Conservation (phyloP, 2,888 invertebrate genomes). For the Eupeodes luniger region DNA sequence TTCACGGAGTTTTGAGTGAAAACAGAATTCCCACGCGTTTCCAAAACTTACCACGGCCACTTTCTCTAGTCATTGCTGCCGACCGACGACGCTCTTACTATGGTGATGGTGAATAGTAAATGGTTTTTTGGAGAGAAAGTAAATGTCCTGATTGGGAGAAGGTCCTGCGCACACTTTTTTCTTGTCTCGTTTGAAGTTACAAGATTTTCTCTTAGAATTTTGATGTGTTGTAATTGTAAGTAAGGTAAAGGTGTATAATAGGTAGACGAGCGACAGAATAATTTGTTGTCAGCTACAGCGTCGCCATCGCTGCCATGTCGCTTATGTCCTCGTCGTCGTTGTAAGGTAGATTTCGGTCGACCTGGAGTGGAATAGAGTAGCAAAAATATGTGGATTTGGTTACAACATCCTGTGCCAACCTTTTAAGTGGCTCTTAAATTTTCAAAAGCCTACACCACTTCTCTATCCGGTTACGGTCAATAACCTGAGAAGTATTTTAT, state of each 20-base stretch:
- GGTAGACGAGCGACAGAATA: neutral
- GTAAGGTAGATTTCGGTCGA: neutral
- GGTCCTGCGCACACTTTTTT: neutral
- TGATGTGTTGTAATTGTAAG: too few relatives aligned
- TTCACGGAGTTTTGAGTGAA: conserved; percentile 29
- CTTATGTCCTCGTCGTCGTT: neutral
- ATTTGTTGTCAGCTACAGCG: neutral
- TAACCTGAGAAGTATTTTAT: conserved; percentile 41
- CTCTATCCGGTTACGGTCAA: conserved; percentile 34
- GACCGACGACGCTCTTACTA: neutral
- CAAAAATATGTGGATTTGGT: conserved; percentile 17
- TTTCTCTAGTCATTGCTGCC: too few relatives aligned
- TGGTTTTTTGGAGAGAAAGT: neutral
- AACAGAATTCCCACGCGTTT: neutral
- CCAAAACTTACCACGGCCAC: conserved; percentile 36
- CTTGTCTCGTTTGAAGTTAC: neutral
- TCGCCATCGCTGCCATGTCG: too few relatives aligned
- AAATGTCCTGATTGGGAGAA: neutral
- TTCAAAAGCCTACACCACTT: conserved; percentile 40
- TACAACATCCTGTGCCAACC: conserved; percentile 44
- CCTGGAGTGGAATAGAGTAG: conserved; percentile 31
- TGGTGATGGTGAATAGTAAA: conserved; percentile 19
- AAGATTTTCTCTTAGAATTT: neutral
- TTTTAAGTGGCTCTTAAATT: conserved; percentile 59
- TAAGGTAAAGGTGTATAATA: too few relatives aligned